Conservation (phyloP, 2,888 invertebrate species). For the Rhamnusium bicolor region DNA sequence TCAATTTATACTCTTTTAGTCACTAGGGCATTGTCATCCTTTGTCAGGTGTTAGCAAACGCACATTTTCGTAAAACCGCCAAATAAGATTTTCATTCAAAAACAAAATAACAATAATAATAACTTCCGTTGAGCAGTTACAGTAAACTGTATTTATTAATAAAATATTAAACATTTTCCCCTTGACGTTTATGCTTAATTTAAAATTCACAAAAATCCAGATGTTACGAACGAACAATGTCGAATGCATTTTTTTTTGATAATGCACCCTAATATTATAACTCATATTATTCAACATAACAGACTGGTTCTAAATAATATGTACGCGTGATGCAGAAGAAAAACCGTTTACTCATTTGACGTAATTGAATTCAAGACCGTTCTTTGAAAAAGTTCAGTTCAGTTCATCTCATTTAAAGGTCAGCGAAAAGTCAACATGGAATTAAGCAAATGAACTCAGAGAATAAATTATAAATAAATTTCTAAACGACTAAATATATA, state of each 20-base stretch:
- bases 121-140: neutral
- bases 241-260: neutral
- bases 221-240: slow-evolving; percentile 16
- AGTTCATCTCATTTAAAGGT: slow-evolving; percentile 26
- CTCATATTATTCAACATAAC: slow-evolving; percentile 29
- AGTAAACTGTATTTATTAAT: neutral
- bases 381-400: slow-evolving; percentile 19
- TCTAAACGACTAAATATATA: no score
- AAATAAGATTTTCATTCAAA: no score
- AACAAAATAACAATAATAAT: no score
- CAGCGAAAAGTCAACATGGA: slow-evolving; percentile 27
- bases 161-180: neutral
- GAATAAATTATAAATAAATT: neutral
- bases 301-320: slow-evolving; percentile 34
- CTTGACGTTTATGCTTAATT: slow-evolving; percentile 7
- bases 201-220: slow-evolving; percentile 24
- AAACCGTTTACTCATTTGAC: slow-evolving; percentile 30
- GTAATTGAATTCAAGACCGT: slow-evolving; percentile 27
- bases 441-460: slow-evolving; percentile 20
- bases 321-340: slow-evolving; percentile 19
- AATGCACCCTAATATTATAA: slow-evolving; percentile 24
- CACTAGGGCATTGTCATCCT: no score
- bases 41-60: no score
- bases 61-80: no score
- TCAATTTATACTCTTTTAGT: no score